Evolutionary conservation across 2,113 vertebrate species (phyloP).

Genomic region (Cephalopterus ornatus): DNA sequence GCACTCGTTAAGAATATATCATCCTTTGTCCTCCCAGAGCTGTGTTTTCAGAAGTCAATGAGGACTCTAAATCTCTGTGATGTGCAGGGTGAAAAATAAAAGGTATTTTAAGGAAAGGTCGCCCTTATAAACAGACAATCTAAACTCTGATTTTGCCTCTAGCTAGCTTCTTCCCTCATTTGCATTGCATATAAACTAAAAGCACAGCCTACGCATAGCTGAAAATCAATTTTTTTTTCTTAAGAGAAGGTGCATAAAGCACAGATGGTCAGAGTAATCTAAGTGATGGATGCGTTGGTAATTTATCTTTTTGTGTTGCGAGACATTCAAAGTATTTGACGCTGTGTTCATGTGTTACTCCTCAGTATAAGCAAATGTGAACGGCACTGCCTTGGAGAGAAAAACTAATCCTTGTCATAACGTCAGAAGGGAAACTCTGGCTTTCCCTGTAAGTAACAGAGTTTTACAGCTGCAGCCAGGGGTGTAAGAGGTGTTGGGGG

Average conservation of each 20-base stretch:
- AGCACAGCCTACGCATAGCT: not conserved
- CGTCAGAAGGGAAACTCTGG: not conserved
- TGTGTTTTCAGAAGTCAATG: not conserved
- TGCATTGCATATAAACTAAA: not conserved
- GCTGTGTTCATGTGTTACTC: not conserved
- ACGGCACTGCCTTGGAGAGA: not conserved
- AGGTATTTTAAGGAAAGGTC: not conserved
- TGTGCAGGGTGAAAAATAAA: not conserved
- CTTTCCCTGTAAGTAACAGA: not conserved
- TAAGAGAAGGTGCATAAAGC: not conserved
- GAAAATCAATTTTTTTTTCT: not conserved
- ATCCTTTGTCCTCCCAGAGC: slow-evolving; percentile 28
- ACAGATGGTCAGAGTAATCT: not conserved
- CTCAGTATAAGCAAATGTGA: not conserved
- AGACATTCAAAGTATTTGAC: not conserved
- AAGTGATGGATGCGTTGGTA: not conserved
- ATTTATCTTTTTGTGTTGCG: not conserved
- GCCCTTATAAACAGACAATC: not conserved
- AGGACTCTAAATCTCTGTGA: slow-evolving; percentile 17
- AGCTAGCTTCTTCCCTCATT: not conserved
- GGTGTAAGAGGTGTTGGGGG: not conserved
- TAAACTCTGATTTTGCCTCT: not conserved
- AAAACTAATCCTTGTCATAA: not conserved
- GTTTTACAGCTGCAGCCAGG: not conserved
- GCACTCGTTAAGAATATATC: slow-evolving; percentile 8